Evolutionary conservation across 2,888 invertebrate species (phyloP).

Genomic region (Philereme vetulata): DNA sequence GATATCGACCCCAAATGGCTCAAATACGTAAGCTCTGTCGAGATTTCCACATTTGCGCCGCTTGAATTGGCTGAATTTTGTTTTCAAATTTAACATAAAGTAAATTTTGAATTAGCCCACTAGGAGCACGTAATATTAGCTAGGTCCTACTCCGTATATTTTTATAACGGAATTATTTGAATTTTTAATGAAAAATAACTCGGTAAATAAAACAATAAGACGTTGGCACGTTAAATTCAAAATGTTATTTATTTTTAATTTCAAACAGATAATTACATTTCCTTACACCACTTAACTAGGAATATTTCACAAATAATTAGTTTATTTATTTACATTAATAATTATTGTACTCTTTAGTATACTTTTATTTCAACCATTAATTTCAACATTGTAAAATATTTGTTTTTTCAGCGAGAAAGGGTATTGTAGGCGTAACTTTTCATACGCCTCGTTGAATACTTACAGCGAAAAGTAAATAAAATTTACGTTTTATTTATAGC

Average conservation of each 20-base stretch:
- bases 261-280: slow-evolving; percentile 70
- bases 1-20: too few relatives aligned
- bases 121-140: too few relatives aligned
- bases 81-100: too few relatives aligned
- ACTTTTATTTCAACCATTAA: slow-evolving; percentile 52
- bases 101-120: too few relatives aligned
- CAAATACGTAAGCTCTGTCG: too few relatives aligned
- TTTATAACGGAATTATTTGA: too few relatives aligned
- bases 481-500: slow-evolving; percentile 20
- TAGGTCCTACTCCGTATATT: too few relatives aligned
- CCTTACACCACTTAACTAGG: slow-evolving; percentile 55
- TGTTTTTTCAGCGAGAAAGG: slow-evolving; percentile 30
- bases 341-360: slow-evolving; percentile 82
- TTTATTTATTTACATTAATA: slow-evolving; percentile 68
- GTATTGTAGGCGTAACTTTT: slow-evolving; percentile 18
- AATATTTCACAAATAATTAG: slow-evolving; percentile 62
- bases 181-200: too few relatives aligned
- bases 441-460: slow-evolving; percentile 18
- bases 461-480: slow-evolving; percentile 17
- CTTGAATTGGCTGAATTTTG: too few relatives aligned
- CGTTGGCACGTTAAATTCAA: slow-evolving; percentile 82
- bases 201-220: slow-evolving; percentile 57
- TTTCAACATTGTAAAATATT: slow-evolving; percentile 49
- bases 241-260: slow-evolving; percentile 76
- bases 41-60: too few relatives aligned